Percentiles rank a stretch among this genome's conserved stretches.
Evolutionary conservation across 2,113 vertebrate species (phyloP).

Genomic region (Otolemur garnettii): DNA sequence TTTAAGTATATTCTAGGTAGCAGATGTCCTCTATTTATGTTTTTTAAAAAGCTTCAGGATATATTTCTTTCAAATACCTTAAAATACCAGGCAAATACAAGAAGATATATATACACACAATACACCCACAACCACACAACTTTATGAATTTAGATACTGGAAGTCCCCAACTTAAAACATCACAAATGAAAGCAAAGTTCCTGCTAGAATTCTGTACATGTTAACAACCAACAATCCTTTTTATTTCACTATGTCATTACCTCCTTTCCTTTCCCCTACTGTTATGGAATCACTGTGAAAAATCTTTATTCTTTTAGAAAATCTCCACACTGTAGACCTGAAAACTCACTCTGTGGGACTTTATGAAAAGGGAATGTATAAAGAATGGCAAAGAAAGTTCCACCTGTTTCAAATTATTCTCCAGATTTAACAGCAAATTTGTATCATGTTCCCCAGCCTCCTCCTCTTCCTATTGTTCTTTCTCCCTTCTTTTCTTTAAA

Average conservation of each 20-base stretch:
- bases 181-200: conserved; percentile 1
- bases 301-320: conserved; percentile 13
- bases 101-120: background rate
- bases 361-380: background rate
- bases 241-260: background rate
- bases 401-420: background rate
- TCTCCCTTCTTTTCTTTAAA: background rate
- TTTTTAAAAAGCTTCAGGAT: background rate
- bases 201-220: conserved; percentile 46
- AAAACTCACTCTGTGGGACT: background rate
- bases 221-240: background rate
- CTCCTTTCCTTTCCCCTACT: background rate
- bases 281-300: background rate
- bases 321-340: background rate
- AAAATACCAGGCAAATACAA: conserved; percentile 33
- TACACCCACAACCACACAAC: background rate
- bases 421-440: background rate
- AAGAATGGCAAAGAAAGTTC: background rate
- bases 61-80: background rate
- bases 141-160: conserved; percentile 20
- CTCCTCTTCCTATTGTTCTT: background rate
- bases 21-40: background rate
- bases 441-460: background rate
- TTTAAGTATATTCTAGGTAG: conserved; percentile 31
- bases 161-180: background rate